phyloP scores from a whole-genome alignment of 2,888 invertebrate genomes.

The Pelosia muscerda region DNA sequence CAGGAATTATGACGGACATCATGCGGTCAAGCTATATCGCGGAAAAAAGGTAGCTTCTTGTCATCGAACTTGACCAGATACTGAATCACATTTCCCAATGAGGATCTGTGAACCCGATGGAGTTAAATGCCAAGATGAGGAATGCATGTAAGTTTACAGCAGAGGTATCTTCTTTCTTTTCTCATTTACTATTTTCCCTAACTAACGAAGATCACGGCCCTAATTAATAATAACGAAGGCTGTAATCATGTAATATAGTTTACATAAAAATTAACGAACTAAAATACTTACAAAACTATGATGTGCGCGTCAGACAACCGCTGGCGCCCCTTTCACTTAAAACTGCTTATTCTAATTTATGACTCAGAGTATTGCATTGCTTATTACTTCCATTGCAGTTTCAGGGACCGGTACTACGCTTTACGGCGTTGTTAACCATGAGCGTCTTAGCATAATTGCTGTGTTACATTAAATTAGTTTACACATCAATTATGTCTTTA shows the following conservation, averaged over 20 bases:
- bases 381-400: conserved; percentile 84
- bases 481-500: conserved; percentile 81
- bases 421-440: conserved; percentile 83
- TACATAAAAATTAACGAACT: not conserved
- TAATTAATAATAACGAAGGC: not conserved
- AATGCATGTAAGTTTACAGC: too few species aligned
- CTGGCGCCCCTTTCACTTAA: conserved; percentile 72
- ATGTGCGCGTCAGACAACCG: conserved; percentile 55
- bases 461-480: conserved; percentile 83
- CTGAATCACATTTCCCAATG: too few species aligned
- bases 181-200: too few species aligned
- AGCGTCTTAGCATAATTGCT: conserved; percentile 84
- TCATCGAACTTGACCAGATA: too few species aligned
- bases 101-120: too few species aligned
- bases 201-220: too few species aligned
- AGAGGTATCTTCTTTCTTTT: too few species aligned
- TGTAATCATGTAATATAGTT: not conserved
- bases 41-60: too few species aligned
- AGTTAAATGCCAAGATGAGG: too few species aligned
- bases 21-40: too few species aligned
- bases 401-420: conserved; percentile 79
- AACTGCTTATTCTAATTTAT: conserved; percentile 85
- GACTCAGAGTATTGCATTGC: conserved; percentile 80
- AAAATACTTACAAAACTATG: conserved; percentile 41
- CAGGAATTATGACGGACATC: too few species aligned